phyloP scores from a whole-genome alignment of 1,140 invertebrate species.

The Psix sp. region DNA sequence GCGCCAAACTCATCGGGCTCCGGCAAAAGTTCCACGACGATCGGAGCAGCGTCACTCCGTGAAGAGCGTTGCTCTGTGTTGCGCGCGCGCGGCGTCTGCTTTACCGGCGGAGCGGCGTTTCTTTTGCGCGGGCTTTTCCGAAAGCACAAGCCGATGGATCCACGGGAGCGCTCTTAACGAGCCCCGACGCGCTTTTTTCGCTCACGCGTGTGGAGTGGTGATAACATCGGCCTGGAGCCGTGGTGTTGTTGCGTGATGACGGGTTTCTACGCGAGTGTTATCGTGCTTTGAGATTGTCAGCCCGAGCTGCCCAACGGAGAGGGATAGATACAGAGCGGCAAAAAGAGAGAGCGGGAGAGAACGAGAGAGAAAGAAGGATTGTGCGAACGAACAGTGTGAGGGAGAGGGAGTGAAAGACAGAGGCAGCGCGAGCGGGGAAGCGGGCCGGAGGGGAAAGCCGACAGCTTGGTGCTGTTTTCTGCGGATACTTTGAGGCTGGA shows the following conservation, averaged over 20 bases:
- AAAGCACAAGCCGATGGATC: conserved; percentile 11
- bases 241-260: conserved; percentile 45
- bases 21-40: too few species aligned
- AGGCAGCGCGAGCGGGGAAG: conserved; percentile 1
- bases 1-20: too few species aligned
- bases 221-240: conserved; percentile 32
- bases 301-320: neutral
- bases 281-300: conserved; percentile 41
- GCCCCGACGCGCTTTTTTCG: conserved; percentile 3
- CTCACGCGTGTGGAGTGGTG: conserved; percentile 45
- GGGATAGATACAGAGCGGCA: conserved; percentile 7
- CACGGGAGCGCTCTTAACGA: neutral
- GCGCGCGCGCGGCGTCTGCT: conserved; percentile 30
- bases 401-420: conserved; percentile 9
- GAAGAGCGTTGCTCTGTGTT: conserved; percentile 35
- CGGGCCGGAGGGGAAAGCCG: conserved; percentile 13
- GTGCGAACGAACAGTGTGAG: conserved; percentile 12
- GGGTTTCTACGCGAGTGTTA: conserved; percentile 31
- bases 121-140: conserved; percentile 36
- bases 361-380: neutral
- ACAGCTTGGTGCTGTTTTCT: conserved; percentile 45
- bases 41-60: conserved; percentile 51
- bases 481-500: conserved; percentile 61
- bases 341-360: neutral
- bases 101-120: conserved; percentile 55